Evolutionary conservation across 2,888 invertebrate genomes (phyloP).

Genomic region (Dysmachus trigonus): DNA sequence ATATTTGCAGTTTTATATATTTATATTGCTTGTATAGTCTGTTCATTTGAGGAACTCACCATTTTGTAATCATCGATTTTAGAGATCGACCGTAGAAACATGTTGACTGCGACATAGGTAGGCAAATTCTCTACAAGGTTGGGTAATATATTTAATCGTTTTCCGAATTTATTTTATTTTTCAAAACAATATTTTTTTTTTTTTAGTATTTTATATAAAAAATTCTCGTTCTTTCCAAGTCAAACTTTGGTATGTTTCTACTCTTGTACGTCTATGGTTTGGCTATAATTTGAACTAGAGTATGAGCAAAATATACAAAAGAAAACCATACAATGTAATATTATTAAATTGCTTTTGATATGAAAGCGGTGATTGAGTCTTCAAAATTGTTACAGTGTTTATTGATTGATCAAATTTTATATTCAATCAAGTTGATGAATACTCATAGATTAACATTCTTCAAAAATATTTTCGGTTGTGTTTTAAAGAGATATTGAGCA

Average conservation of each 20-base stretch:
- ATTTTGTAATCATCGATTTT: constrained; percentile 99
- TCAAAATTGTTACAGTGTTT: neutral
- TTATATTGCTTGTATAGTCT: constrained; percentile 7
- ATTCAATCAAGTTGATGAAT: neutral
- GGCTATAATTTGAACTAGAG: neutral
- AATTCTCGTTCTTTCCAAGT: constrained; percentile 32
- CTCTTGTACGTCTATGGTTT: neutral
- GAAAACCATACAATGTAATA: neutral
- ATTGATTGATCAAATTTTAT: neutral
- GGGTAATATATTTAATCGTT: constrained; percentile 46
- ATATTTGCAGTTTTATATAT: neutral
- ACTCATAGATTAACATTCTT: neutral
- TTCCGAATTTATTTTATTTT: constrained; percentile 20
- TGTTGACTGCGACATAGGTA: constrained; percentile 91
- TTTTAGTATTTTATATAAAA: constrained; percentile 26
- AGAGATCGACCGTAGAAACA: constrained; percentile 96
- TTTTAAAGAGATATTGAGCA: neutral
- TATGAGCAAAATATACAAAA: neutral
- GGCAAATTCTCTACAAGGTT: constrained; percentile 78
- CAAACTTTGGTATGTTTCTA: neutral
- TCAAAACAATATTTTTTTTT: constrained; percentile 32
- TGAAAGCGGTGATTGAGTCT: neutral
- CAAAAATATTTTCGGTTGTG: neutral
- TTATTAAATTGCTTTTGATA: neutral
- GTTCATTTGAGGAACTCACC: constrained; percentile 76